Evolutionary conservation across 2,113 vertebrate genomes (phyloP).

Genomic region (Typhlomys cinereus): DNA sequence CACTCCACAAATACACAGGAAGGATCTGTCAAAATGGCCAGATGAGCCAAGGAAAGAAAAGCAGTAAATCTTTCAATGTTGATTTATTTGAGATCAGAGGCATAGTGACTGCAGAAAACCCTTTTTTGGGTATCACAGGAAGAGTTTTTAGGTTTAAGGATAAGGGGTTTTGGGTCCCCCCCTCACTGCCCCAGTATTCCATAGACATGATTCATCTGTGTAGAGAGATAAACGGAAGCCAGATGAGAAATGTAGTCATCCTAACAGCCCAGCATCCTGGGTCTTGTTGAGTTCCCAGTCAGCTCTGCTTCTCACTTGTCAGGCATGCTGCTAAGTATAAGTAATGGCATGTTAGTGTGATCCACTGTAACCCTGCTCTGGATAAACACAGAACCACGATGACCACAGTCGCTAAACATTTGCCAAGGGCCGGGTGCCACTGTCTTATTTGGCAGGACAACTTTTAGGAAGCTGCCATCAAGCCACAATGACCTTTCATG

Average conservation of each 20-base stretch:
- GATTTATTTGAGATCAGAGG: background rate
- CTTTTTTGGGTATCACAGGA: background rate
- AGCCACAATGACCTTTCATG: background rate
- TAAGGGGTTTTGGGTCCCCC: too few relatives aligned
- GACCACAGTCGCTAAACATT: background rate
- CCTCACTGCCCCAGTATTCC: background rate
- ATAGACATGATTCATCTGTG: background rate
- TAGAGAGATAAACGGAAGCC: background rate
- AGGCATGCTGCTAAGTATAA: background rate
- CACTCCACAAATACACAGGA: background rate
- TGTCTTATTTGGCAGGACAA: background rate
- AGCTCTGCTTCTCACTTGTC: too few relatives aligned
- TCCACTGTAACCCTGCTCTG: background rate
- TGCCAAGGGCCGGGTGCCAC: background rate
- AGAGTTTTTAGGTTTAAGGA: background rate
- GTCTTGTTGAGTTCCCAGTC: background rate
- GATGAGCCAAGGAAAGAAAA: background rate
- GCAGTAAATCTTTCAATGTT: background rate
- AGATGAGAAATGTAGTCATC: background rate
- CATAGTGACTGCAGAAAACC: background rate
- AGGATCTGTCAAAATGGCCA: background rate
- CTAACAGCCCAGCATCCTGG: background rate
- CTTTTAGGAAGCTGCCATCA: background rate
- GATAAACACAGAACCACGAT: background rate
- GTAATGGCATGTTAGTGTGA: background rate